Conservation (phyloP, 2,113 vertebrate genomes). For the Indicator maculatus region DNA sequence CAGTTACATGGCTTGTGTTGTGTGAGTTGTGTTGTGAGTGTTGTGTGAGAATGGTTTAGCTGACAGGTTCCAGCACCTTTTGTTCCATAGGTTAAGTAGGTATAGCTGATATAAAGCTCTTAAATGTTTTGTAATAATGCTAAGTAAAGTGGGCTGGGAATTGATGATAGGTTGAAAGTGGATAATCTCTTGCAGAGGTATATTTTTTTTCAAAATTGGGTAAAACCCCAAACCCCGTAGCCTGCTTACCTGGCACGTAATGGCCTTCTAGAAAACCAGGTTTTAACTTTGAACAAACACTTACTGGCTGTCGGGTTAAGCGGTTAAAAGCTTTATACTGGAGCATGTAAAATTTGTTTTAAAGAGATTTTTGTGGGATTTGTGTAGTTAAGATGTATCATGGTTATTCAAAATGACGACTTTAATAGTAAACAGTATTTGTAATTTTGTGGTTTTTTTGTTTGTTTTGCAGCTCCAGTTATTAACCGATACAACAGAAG, state of each 20-base stretch:
- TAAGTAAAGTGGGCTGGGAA: background rate
- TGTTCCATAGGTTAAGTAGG: background rate
- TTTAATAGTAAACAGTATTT: background rate
- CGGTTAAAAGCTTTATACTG: background rate
- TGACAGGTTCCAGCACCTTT: background rate
- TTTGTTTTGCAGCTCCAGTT: slow-evolving; percentile 84
- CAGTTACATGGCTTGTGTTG: background rate
- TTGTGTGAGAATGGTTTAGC: fast-evolving
- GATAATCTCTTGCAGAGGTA: background rate
- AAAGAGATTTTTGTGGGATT: background rate
- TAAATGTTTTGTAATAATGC: background rate
- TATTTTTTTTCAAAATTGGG: background rate
- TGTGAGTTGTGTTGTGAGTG: background rate
- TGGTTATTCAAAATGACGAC: background rate
- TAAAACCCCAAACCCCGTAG: fast-evolving
- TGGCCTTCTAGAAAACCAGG: background rate
- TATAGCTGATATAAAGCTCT: background rate
- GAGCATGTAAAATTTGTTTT: background rate
- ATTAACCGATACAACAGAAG: slow-evolving; percentile 90
- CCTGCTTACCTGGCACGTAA: background rate
- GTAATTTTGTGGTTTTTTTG: background rate
- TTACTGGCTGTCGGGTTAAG: background rate
- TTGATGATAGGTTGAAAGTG: background rate
- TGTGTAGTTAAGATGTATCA: background rate
- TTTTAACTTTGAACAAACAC: background rate